A percentile compares a stretch with the other conserved stretches of the same genome.
Conservation (phyloP, 1,140 invertebrate species). For the Tenebrio molitor region DNA sequence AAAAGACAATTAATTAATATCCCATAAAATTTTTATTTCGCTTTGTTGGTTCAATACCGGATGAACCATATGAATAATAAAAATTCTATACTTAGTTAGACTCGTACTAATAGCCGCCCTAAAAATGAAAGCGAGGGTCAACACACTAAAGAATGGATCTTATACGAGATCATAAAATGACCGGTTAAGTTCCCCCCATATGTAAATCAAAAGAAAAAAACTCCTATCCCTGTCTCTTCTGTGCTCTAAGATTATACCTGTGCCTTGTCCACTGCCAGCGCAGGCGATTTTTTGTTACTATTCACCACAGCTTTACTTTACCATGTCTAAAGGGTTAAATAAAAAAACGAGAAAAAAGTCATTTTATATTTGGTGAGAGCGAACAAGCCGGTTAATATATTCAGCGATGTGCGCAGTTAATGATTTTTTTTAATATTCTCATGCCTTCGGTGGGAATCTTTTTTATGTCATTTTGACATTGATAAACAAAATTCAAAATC, state of each 20-base stretch:
- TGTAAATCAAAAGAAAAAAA: constrained; percentile 33
- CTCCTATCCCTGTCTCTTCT: constrained; percentile 25
- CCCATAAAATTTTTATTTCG: background rate
- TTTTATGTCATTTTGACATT: too few species aligned
- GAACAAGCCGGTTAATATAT: constrained; percentile 29
- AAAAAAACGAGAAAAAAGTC: constrained; percentile 36
- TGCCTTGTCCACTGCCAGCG: constrained; percentile 27
- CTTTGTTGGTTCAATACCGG: background rate
- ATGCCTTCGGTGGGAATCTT: constrained; percentile 24
- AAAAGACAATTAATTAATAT: too few species aligned
- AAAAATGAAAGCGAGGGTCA: constrained; percentile 41
- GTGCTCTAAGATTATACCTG: constrained; percentile 29
- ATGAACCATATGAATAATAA: constrained; percentile 2
- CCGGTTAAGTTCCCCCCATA: constrained; percentile 41
- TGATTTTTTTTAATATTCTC: constrained; percentile 17
- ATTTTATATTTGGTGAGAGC: constrained; percentile 37
- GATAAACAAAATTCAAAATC: too few species aligned
- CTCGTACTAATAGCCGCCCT: constrained; percentile 7
- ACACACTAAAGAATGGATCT: constrained; percentile 40
- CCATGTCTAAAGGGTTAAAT: constrained; percentile 26
- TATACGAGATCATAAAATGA: constrained; percentile 44
- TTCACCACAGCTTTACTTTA: constrained; percentile 17
- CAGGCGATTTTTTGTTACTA: constrained; percentile 35
- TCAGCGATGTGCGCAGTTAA: constrained; percentile 27
- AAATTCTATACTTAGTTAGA: background rate